phyloP scores from a whole-genome alignment of 2,113 vertebrate species.

The Cochlearius cochlearius region DNA sequence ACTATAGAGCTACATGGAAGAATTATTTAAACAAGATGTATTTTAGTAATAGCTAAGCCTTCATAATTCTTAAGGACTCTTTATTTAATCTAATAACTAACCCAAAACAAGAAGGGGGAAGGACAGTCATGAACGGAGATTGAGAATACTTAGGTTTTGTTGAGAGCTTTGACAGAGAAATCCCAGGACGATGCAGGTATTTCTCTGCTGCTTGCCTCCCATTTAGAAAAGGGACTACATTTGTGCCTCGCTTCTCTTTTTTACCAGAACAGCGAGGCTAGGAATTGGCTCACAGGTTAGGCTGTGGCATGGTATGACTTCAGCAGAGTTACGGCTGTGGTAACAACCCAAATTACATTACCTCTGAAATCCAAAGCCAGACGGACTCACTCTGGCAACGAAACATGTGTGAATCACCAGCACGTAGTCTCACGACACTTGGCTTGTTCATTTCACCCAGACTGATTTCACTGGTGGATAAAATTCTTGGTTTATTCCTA shows the following conservation, averaged over 20 bases:
- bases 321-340: background rate
- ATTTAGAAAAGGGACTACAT: background rate
- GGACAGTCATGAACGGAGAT: background rate
- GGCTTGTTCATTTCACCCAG: background rate
- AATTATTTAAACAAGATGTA: background rate
- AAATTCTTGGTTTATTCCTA: background rate
- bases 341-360: background rate
- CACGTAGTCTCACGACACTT: background rate
- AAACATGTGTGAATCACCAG: fast-evolving
- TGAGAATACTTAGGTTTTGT: background rate
- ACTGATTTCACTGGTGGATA: background rate
- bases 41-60: background rate
- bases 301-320: background rate
- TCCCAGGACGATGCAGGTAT: fast-evolving
- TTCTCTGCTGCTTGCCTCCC: background rate
- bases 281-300: background rate
- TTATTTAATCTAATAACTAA: background rate
- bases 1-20: background rate
- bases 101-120: background rate
- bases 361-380: background rate
- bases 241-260: background rate
- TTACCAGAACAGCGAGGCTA: background rate
- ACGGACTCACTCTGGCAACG: fast-evolving
- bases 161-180: background rate
- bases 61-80: background rate